A percentile compares a stretch with the other conserved stretches of the same genome.
Evolutionary conservation across 2,888 invertebrate genomes (phyloP).

Genomic region (Cremastobaeus sp.): DNA sequence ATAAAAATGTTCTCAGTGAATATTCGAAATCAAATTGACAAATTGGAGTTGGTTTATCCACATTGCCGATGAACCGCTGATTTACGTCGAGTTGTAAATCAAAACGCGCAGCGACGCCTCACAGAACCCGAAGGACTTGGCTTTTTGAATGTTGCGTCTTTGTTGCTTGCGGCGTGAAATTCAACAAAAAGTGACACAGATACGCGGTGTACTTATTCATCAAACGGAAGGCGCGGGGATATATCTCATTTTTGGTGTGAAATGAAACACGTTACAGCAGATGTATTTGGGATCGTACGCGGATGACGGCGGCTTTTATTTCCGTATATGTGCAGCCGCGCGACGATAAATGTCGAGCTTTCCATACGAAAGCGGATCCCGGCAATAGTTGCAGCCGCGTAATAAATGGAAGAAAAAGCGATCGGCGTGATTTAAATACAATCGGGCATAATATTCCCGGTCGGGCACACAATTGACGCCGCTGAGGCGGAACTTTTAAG

Average conservation of each 20-base stretch:
- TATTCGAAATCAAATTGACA: constrained; percentile 54
- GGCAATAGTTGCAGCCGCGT: constrained; percentile 27
- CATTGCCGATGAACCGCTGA: constrained; percentile 45
- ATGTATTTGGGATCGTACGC: constrained; percentile 51
- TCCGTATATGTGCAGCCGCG: constrained; percentile 19
- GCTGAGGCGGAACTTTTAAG: constrained; percentile 33
- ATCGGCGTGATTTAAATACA: constrained; percentile 52
- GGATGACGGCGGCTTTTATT: constrained; percentile 42
- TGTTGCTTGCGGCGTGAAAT: constrained; percentile 46
- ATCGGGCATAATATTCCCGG: constrained; percentile 38
- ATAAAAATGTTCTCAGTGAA: constrained; percentile 54
- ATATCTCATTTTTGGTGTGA: constrained; percentile 57
- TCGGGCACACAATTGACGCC: constrained; percentile 42
- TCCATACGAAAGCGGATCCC: constrained; percentile 39
- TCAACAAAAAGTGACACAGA: constrained; percentile 55
- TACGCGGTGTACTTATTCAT: constrained; percentile 53
- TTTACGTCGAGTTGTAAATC: constrained; percentile 43
- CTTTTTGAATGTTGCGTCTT: constrained; percentile 48
- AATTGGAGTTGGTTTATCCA: constrained; percentile 51
- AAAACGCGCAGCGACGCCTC: constrained; percentile 38
- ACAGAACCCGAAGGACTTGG: constrained; percentile 40
- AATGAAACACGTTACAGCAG: constrained; percentile 54
- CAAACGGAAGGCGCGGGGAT: constrained; percentile 47
- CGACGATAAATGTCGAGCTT: constrained; percentile 47
- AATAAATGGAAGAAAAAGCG: constrained; percentile 49